These are phyloP conservation scores for Adelosebastes latens DNA, from an alignment of 2,797 vertebrate genomes.

Conservation along the genomic window DNA sequence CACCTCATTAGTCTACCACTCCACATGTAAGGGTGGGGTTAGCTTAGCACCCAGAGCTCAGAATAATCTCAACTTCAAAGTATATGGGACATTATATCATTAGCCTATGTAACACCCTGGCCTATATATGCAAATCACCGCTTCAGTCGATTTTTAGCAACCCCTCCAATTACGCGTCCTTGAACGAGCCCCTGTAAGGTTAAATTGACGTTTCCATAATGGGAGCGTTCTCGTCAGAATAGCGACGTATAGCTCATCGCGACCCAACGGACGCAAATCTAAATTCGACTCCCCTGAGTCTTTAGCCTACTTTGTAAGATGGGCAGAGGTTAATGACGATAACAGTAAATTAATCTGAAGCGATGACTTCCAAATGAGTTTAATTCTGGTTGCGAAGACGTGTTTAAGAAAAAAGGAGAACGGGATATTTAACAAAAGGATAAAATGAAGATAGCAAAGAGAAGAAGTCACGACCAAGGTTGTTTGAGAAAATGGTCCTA, in stretches of 20 bases:
- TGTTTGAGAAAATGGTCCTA: constrained; percentile 13
- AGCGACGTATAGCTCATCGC: constrained; percentile 45
- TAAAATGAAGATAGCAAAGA: constrained; percentile 1
- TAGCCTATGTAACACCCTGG: constrained; percentile 45
- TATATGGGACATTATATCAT: constrained; percentile 53
- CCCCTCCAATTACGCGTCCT: constrained; percentile 54
- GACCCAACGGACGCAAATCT: constrained; percentile 37
- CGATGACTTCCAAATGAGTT: constrained; percentile 42
- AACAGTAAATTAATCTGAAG: constrained; percentile 59
- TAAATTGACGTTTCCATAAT: constrained; percentile 52
- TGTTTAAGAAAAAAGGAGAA: constrained; percentile 29
- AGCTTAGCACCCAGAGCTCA: constrained; percentile 16
- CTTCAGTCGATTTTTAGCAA: constrained; percentile 50
- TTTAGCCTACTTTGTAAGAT: constrained; percentile 64
- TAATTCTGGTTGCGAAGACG: constrained; percentile 35
- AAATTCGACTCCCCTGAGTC: constrained; percentile 51
- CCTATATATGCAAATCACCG: constrained; percentile 64
- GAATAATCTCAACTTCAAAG: constrained; percentile 53
- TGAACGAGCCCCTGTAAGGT: constrained; percentile 55
- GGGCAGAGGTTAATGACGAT: constrained; percentile 73
- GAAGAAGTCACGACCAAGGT: constrained; percentile 40
- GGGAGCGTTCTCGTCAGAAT: constrained; percentile 44
- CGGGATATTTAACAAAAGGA: constrained; percentile 24
- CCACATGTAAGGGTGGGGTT: not conserved
- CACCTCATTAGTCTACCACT: constrained; percentile 33